phyloP scores from a whole-genome alignment of 2,797 vertebrate genomes.

The Botia almorhae region DNA sequence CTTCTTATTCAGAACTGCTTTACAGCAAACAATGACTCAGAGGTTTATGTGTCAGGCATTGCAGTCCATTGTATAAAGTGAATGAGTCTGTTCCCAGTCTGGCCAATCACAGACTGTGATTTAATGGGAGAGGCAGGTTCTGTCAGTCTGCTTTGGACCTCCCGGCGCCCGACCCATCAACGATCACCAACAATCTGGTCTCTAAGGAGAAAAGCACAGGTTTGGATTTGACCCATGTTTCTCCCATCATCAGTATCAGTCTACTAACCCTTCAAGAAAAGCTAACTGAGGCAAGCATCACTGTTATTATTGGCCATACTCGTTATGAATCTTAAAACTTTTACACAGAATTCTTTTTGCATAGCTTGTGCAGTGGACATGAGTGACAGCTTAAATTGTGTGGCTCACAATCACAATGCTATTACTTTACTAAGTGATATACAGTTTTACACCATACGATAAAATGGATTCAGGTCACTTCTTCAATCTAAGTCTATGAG shows the following conservation, averaged over 20 bases:
- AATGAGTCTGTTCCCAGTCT: constrained; percentile 50
- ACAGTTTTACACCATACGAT: background rate
- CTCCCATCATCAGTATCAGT: background rate
- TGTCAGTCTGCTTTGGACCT: constrained; percentile 50
- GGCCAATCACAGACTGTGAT: constrained; percentile 43
- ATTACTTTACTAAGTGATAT: background rate
- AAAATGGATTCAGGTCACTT: background rate
- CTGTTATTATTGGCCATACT: too few species aligned
- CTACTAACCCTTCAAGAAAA: background rate
- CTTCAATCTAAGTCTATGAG: too few species aligned
- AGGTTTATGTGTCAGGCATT: constrained; percentile 62
- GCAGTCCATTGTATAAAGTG: constrained; percentile 53
- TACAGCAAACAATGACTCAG: constrained; percentile 57
- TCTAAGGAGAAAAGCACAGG: constrained; percentile 19
- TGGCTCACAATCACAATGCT: too few species aligned
- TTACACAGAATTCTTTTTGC: too few species aligned
- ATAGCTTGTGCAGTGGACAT: background rate
- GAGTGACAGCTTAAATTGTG: too few species aligned
- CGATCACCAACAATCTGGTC: constrained; percentile 31
- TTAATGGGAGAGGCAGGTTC: constrained; percentile 58
- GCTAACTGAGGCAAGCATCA: background rate
- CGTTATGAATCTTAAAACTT: too few species aligned
- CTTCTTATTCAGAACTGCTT: constrained; percentile 52
- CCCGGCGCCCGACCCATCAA: constrained; percentile 56
- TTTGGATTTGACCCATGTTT: background rate